Conservation (phyloP, 2,888 invertebrate genomes). For the Eristalis pertinax region DNA sequence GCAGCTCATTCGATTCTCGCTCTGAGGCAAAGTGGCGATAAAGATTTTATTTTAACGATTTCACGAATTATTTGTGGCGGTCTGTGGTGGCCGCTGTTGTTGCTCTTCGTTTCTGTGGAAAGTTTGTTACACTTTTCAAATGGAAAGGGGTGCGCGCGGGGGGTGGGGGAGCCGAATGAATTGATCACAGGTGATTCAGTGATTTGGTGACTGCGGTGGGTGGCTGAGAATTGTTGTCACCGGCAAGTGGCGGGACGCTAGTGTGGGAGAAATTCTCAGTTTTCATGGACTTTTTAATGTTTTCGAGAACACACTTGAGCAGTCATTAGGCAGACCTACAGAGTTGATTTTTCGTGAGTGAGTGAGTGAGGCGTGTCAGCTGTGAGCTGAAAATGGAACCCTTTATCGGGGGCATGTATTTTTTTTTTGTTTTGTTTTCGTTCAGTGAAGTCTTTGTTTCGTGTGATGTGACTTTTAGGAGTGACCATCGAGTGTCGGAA, state of each 20-base stretch:
- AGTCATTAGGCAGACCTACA: not conserved
- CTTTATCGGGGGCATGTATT: too few species aligned
- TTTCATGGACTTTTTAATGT: not conserved
- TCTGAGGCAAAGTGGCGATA: constrained; percentile 44
- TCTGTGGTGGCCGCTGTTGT: not conserved
- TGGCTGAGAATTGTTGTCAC: not conserved
- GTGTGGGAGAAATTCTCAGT: not conserved
- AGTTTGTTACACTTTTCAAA: not conserved
- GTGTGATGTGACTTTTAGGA: not conserved
- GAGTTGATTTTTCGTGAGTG: not conserved
- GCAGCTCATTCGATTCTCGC: constrained; percentile 12
- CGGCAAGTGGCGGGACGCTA: not conserved
- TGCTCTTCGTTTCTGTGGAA: too few species aligned
- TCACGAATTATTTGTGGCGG: constrained; percentile 45
- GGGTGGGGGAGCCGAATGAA: not conserved
- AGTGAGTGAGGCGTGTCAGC: not conserved
- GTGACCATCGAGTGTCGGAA: too few species aligned
- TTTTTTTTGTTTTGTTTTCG: too few species aligned
- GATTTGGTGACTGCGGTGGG: not conserved
- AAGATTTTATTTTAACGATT: constrained; percentile 49
- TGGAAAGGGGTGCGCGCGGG: not conserved
- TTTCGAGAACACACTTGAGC: not conserved
- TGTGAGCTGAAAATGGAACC: not conserved
- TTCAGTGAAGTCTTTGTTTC: not conserved
- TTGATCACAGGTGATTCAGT: not conserved